Base-by-base conservation (phyloP, 2,888 invertebrate genomes). In the Atherix ibis region DNA sequence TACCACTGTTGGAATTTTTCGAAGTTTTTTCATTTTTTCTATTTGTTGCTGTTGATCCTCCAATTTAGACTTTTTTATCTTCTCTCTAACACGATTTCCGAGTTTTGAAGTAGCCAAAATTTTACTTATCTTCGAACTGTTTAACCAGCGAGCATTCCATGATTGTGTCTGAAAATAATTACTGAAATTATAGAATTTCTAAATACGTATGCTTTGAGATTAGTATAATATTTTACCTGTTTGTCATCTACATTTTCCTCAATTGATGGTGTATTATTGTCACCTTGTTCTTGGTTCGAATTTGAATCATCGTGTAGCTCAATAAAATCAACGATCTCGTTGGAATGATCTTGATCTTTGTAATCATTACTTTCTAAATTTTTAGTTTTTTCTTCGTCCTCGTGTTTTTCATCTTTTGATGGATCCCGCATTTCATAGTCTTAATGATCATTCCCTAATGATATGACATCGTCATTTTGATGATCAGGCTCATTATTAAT, bases 81-180 rank as follows among this genome's bases (percentile, higher is more conserved):
- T 71, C 44, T 70, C 70, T 39, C 73, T 57, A n/a, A 73, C 52
- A 13, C 70, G 69, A 42, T 72, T 73, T 1, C 70, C 55, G 27
- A 73, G 60, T 28, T 66, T 66, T 0, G 73, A 63, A 1, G 66
- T 64, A 0, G 62, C 64, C 13, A 73, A 48, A 2, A 73, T 70
- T 44, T 54, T 66, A 47, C 65, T 70, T 0, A 73, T 73, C 53
- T 71, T 72, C 10, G 58, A 65, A 41, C 73, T 73, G 9, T 61
- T 66, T 28, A 73, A 52, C 49, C 71, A 73, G 29, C 73, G 58
- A 27, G 67, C 63, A 47, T 68, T 70, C 73, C 73, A 73, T 0
- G 72, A 70, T 24, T 59, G 39, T 8, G 28, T 34, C 36, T 40
- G 28, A 32, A 36, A 22, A 32, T 19, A 26, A 18, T 29, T 29